Base-by-base conservation (phyloP, 2,888 invertebrate genomes). In the Diarsia rubi region DNA sequence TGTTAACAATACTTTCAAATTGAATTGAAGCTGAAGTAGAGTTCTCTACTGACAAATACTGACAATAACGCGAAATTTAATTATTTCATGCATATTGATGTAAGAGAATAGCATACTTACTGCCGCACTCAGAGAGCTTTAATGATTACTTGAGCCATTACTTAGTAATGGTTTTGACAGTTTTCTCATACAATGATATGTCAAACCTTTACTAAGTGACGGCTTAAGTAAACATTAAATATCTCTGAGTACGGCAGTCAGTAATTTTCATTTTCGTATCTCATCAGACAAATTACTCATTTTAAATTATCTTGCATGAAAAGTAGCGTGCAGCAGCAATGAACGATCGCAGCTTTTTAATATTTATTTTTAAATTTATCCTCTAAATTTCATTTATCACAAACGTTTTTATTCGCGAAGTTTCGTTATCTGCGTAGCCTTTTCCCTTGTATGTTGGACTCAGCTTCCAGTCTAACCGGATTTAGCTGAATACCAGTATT, bases 291-390 rank as follows among this genome's bases (percentile, higher is more conserved):
- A 72, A 68, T 79, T 42, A 83, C 60, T 69, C 66, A 63, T 66
- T 67, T 57, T 45, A 47, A 64, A 75, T 42, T 31, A 65, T 71
- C 60, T 57, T 62, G 62, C 62, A 62, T 16, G 9, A 72, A 67
- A 81, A 75, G 75, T 75, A 74, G 59, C 84, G 24, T 67, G 74
- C 68, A 57, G 59, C 68, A 60, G 62, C 44, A 37, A 57, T 19
- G 59, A 21, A 37, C 47, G 69, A 73, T 57, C 44, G n/a, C 11
- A 54, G 5, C 59, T 49, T 67, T 52, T 70, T n/a, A n/a, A n/a
- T n/a, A n/a, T n/a, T n/a, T 83, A 68, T 79, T 83, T 64, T 66
- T 69, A 69, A 79, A 71, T 69, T 66, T 42, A 49, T 45, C 73
- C 59, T 42, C 37, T 12, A 31, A 37, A 42, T 37, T 72, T n/a